Base-by-base conservation (phyloP, 2,797 vertebrate genomes). In the Manis crassicaudata region DNA sequence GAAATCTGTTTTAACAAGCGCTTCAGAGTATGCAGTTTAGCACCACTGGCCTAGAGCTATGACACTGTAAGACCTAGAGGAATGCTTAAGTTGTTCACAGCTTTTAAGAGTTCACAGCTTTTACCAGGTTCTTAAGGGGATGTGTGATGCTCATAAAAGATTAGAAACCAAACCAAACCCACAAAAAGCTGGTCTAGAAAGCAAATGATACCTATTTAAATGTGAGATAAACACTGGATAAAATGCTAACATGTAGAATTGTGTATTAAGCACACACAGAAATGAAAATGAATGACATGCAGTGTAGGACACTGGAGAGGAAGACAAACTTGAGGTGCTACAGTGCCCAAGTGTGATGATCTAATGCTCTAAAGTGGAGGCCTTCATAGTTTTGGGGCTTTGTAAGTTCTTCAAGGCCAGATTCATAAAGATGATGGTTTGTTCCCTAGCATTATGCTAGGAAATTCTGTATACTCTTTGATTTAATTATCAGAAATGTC, bases 121-220 rank as follows among this genome's bases (percentile, higher is more conserved):
- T 83, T 35, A 43, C 10, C 14, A 88, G 23, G 13, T 90, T 95
- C 91, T 84, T 65, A 82, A 87, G 77, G 50, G 73, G 25, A 37
- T 54, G 5, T 62, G 35, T 81, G 58, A 62, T 46, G 43, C 54
- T 80, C 18, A 80, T 21, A 88, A 92, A 81, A 85, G 25, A 27
- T 79, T 54, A 75, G 35, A 81, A 92, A 90, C 13, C 40, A 83
- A 93, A 90, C 32, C 25, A 67, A 88, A 62, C 8, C 18, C 50
- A 93, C 35, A 46, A 77, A 88, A 89, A 85, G 17, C 32, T 60
- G 35, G 81, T 82, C 52, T 62, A 79, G 68, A 73, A 86, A 92
- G 68, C 8, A 84, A 97, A 46, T 43, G 40, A 54, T 43, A 81
- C 6, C 37, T 85, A 40, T 54, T 72, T 86, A 94, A 67, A 75